These are phyloP conservation scores for Rhabdornis inornatus DNA, from an alignment of 2,113 vertebrate species.

Conservation along the genomic window DNA sequence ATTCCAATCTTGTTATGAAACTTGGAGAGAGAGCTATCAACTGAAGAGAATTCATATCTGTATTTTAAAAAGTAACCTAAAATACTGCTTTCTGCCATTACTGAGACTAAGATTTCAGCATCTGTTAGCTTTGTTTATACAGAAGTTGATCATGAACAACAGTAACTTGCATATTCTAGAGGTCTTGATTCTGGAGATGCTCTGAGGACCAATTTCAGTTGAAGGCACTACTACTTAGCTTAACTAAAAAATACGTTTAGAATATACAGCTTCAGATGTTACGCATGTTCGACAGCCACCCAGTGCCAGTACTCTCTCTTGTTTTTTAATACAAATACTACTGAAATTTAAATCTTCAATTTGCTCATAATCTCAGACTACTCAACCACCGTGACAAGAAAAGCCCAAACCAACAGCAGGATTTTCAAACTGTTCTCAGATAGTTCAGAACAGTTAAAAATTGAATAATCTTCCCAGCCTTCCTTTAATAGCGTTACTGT, in stretches of 20 bases:
- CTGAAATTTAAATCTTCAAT: background rate
- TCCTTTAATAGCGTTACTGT: background rate
- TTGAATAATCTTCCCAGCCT: background rate
- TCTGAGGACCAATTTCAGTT: background rate
- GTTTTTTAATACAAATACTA: background rate
- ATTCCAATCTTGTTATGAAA: background rate
- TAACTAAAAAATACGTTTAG: background rate
- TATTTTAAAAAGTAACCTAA: background rate
- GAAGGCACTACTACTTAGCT: background rate
- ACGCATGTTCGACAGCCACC: rapidly evolving
- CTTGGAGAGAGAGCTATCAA: background rate
- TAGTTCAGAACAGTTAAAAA: background rate
- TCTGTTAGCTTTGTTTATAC: background rate
- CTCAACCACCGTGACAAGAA: background rate
- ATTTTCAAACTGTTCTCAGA: background rate
- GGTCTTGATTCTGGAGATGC: background rate
- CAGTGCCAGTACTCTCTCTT: background rate
- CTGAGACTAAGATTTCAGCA: background rate
- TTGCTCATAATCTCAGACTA: background rate
- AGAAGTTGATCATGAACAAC: background rate
- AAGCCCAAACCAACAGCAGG: background rate
- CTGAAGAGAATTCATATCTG: background rate
- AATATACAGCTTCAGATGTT: background rate
- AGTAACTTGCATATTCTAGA: background rate
- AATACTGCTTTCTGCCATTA: background rate